Evolutionary conservation across 2,888 invertebrate genomes (phyloP).

Genomic region (Acrocyrtus sp.): DNA sequence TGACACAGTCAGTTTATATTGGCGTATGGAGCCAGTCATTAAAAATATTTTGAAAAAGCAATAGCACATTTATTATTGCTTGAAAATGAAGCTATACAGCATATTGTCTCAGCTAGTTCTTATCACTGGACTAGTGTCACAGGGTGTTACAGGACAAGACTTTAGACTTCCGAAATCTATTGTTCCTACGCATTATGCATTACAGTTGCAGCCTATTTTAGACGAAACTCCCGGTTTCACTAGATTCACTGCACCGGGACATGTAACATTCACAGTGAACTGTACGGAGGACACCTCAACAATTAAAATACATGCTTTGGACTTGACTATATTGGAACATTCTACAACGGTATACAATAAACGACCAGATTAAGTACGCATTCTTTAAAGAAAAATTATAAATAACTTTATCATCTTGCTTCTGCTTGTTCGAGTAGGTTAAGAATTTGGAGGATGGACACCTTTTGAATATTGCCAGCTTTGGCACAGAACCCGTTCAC

Average conservation of each 20-base stretch:
- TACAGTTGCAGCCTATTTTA: constrained; percentile 53
- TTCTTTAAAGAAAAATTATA: too few relatives aligned
- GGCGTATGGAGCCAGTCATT: too few relatives aligned
- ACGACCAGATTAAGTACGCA: too few relatives aligned
- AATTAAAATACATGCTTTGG: constrained; percentile 51
- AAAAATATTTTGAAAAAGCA: too few relatives aligned
- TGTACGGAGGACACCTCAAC: constrained; percentile 41
- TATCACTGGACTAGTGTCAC: too few relatives aligned
- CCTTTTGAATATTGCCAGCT: constrained; percentile 2
- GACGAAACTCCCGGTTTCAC: constrained; percentile 37
- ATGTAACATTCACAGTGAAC: constrained; percentile 47
- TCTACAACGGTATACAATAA: constrained; percentile 7
- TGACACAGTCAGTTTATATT: too few relatives aligned
- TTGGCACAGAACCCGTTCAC: constrained; percentile 15
- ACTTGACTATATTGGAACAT: constrained; percentile 39
- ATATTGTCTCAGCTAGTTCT: too few relatives aligned
- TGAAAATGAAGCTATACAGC: too few relatives aligned
- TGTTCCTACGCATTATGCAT: constrained; percentile 41
- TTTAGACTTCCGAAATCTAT: constrained; percentile 51
- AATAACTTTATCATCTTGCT: too few relatives aligned
- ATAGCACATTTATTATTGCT: too few relatives aligned
- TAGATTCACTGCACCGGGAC: constrained; percentile 53
- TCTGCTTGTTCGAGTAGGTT: too few relatives aligned
- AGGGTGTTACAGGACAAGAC: too few relatives aligned
- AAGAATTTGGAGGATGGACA: background rate